Evolutionary conservation across 2,888 invertebrate species (phyloP).

Genomic region (Watsonalla cultraria): DNA sequence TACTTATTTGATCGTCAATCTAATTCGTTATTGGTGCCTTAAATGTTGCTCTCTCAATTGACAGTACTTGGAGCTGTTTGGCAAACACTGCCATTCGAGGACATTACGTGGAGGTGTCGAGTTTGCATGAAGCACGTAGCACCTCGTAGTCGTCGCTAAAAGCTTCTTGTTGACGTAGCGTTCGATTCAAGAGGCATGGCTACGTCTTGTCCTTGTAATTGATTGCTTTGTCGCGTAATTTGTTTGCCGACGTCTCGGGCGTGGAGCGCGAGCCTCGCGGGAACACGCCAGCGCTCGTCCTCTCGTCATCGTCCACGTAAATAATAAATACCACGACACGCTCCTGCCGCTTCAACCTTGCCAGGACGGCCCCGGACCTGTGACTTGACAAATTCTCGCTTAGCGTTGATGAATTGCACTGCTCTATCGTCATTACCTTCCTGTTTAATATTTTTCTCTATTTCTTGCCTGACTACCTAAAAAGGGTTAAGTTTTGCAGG

Average conservation of each 20-base stretch:
- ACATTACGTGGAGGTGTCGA: constrained; percentile 45
- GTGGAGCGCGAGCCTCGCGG: constrained; percentile 58
- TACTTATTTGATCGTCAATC: constrained; percentile 53
- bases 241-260: constrained; percentile 64
- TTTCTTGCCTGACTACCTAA: no score
- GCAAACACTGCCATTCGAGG: constrained; percentile 47
- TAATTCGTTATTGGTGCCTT: constrained; percentile 51
- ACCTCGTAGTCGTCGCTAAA: constrained; percentile 62
- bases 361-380: constrained; percentile 39
- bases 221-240: constrained; percentile 79
- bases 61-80: constrained; percentile 32
- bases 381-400: constrained; percentile 34
- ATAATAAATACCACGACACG: constrained; percentile 62
- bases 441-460: background rate
- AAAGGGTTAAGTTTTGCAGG: no score
- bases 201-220: constrained; percentile 73
- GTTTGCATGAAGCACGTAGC: constrained; percentile 54
- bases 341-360: constrained; percentile 19
- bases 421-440: constrained; percentile 18
- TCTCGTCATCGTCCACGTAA: constrained; percentile 64
- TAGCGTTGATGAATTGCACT: constrained; percentile 40
- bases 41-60: constrained; percentile 57
- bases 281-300: constrained; percentile 52
- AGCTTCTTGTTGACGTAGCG: constrained; percentile 76
- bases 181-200: constrained; percentile 68